phyloP scores from a whole-genome alignment of 2,797 vertebrate genomes.

The Alauda arvensis region DNA sequence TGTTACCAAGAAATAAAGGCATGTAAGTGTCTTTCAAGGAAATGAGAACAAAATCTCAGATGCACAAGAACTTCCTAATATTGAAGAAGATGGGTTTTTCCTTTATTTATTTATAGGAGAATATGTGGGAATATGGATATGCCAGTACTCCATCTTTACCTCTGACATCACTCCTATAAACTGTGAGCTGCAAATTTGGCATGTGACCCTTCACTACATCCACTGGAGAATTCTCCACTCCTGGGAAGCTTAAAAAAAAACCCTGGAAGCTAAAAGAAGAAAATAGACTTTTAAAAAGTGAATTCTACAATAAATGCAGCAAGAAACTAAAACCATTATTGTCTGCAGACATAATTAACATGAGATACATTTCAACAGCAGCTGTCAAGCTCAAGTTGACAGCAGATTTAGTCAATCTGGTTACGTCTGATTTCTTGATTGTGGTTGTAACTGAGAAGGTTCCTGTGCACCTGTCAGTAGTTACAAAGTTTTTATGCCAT shows the following conservation, averaged over 20 bases:
- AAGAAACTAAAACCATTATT: background rate
- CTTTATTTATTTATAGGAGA: background rate
- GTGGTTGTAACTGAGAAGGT: constrained; percentile 20
- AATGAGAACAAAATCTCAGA: background rate
- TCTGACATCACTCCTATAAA: background rate
- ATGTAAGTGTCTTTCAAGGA: background rate
- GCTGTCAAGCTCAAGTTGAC: background rate
- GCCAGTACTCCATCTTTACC: background rate
- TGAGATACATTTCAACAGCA: background rate
- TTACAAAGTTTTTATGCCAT: constrained; percentile 63
- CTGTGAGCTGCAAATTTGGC: background rate
- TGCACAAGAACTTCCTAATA: background rate
- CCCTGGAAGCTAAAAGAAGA: background rate
- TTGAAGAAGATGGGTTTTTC: background rate
- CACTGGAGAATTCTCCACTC: background rate
- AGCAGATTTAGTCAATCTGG: background rate
- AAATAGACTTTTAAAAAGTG: background rate
- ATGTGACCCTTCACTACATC: background rate
- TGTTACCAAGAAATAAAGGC: background rate
- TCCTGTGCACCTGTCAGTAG: constrained; percentile 71
- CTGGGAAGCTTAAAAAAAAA: background rate
- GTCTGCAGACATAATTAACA: constrained; percentile 5
- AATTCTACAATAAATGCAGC: background rate
- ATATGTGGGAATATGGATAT: background rate
- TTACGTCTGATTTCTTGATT: background rate